phyloP scores from a whole-genome alignment of 2,888 invertebrate genomes.

The Oligia latruncula region DNA sequence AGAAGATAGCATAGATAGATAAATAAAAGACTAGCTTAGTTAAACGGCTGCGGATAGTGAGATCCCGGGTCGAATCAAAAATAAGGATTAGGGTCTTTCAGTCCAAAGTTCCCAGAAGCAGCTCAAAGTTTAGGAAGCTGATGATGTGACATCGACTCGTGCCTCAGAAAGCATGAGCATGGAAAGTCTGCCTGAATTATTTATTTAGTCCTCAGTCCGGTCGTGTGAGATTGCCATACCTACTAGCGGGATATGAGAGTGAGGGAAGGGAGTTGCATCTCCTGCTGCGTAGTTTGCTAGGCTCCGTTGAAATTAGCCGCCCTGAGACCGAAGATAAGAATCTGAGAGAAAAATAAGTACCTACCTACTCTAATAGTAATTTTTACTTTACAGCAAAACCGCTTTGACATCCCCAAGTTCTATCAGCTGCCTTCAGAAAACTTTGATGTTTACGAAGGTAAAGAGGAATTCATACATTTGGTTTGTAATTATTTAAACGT shows the following conservation, averaged over 20 bases:
- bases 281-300: neutral
- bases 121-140: neutral
- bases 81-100: neutral
- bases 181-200: no score
- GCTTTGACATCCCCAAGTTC: conserved; percentile 85
- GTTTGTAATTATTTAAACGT: neutral
- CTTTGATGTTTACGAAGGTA: conserved; percentile 76
- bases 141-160: neutral
- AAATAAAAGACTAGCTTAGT: no score
- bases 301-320: neutral
- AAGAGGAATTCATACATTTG: conserved; percentile 14
- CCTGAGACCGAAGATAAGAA: no score
- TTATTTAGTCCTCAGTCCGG: neutral
- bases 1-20: no score
- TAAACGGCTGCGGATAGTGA: no score
- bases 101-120: neutral
- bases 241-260: neutral
- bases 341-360: no score
- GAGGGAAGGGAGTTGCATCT: no score
- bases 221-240: neutral
- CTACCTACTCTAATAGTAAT: no score
- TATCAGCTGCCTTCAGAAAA: conserved; percentile 78
- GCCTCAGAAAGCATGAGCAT: neutral
- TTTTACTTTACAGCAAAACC: conserved; percentile 78
- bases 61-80: neutral